Base-by-base conservation (phyloP, 2,888 invertebrate genomes). In the Sepiola atlantica region DNA sequence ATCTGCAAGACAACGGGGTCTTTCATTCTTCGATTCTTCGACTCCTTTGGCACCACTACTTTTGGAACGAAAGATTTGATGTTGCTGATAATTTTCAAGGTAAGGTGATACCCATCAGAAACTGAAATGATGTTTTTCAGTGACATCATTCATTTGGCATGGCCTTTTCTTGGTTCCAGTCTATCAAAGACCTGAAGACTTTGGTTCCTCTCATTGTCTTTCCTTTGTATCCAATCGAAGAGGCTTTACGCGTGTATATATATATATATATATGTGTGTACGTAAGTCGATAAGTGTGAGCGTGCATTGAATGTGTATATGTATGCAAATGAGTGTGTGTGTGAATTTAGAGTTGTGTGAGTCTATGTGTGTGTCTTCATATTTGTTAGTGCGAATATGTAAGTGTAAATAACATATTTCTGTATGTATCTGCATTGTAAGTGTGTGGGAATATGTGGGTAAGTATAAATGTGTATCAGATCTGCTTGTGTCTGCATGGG, bases 11-110 rank as follows among this genome's bases (percentile, higher is more conserved):
- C 77, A 77, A 32, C n/a, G n/a, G 77, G 16, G 16, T 77, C 16
- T 77, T 77, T 77, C 45, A 45, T 45, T 45, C 45, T 45, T 45
- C 8, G 45, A 77, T 77, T 77, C 77, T 77, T 16, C 77, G 32
- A 32, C n/a, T 77, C 77, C 77, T n/a, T 77, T n/a, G 16, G 16
- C n/a, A 77, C n/a, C 21, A 32, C 77, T 77, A n/a, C n/a, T 18
- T 45, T n/a, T 77, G 77, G 77, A 77, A 77, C n/a, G n/a, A 77
- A 77, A 77, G 77, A 77, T 77, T 77, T 77, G 45, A 2, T 45
- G n/a, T 77, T n/a, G n/a, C n/a, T 77, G 77, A 77, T 77, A 77
- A 77, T 77, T 45, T 77, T 77, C 77, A 77, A 77, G 77, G 77
- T 32, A 77, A n/a, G n/a, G 16, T 10, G 77, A 77, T 77, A 77